These are phyloP conservation scores for Baccha elongata DNA, from an alignment of 2,888 invertebrate genomes.

Conservation along the genomic window DNA sequence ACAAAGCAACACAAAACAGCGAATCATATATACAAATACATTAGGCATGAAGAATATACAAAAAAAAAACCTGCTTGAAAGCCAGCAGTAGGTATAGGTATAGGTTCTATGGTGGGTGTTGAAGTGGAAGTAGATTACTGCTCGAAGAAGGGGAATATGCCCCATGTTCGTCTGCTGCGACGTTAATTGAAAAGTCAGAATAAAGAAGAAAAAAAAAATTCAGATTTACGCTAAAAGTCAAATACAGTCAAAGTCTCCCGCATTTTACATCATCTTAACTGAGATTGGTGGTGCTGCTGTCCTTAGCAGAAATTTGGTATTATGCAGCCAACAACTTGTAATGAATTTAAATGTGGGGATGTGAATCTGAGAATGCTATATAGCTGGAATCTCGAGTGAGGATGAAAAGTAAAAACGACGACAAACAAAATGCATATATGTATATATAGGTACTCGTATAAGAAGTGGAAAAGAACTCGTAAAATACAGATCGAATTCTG, in stretches of 20 bases:
- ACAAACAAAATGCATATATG: conserved; percentile 13
- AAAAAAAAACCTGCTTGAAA: conserved; percentile 1
- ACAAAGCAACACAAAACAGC: neutral
- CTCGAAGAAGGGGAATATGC: conserved; percentile 20
- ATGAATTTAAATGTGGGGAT: conserved; percentile 59
- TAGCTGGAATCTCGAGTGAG: conserved; percentile 1
- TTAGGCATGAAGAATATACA: neutral
- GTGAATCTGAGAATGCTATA: conserved; percentile 12
- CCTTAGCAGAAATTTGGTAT: conserved; percentile 57
- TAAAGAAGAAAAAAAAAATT: conserved; percentile 43
- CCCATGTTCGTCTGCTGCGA: conserved; percentile 51
- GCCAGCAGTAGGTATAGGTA: conserved; percentile 1
- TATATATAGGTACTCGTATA: neutral
- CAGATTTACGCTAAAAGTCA: conserved; percentile 57
- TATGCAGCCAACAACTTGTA: conserved; percentile 54
- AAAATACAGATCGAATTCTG: conserved; percentile 26
- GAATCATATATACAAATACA: neutral
- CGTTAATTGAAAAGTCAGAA: conserved; percentile 64
- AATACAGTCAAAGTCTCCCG: conserved; percentile 58
- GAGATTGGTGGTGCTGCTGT: conserved; percentile 58
- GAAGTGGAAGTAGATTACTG: conserved; percentile 60
- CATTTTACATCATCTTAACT: conserved; percentile 56
- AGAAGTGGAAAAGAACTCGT: neutral
- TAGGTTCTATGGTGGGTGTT: conserved; percentile 47
- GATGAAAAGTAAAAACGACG: conserved; percentile 16